Evolutionary conservation across 2,888 invertebrate genomes (phyloP), one percentile per base, ranked within the genome.

Genomic region (Cosmia pyralina): DNA sequence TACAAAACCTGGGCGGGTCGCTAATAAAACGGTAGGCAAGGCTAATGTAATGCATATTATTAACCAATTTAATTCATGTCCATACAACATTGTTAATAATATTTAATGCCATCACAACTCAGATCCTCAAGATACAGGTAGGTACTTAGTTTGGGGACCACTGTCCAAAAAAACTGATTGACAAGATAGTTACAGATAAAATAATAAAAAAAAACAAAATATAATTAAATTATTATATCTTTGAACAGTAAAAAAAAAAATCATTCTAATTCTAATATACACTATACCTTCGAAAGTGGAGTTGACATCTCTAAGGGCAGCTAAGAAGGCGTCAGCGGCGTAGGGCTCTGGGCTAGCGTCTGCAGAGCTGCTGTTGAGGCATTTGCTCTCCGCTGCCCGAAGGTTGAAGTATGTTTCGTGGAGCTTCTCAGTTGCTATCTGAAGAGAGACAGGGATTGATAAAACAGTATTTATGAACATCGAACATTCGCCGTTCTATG

Each of bases 351-450:
- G 97, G 64, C 96, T 97, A 66, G 98, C 97, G 79, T 97, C 97
- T 0, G 90, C 85, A 0, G 93, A 92, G 52, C 87, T 93, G 73
- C 93, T 95, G 87, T 92, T 92, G 38, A 94, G 81, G 58, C 95
- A 96, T 84, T 96, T 96, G 84, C 97, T 96, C 92, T 98, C 98
- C 59, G 98, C 97, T 73, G 97, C 97, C 83, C 98, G 97, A 83
- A 98, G 96, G 77, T 97, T 97, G 85, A 97, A 96, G 90, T 98
- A 98, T 15, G 98, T 96, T 88, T 98, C 98, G 85, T 98, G 98
- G 19, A 98, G 96, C 88, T 98, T 98, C 91, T 98, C 98, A 7
- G 98, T 98, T 41, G 98, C 98, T 90, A 98, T 96, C 96, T 98
- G 97, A 85, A 48, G 3, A 34, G 44, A 63, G 8, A 8, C 8